Evolutionary conservation across 2,113 vertebrate species (phyloP).

Genomic region (Scalopus aquaticus): DNA sequence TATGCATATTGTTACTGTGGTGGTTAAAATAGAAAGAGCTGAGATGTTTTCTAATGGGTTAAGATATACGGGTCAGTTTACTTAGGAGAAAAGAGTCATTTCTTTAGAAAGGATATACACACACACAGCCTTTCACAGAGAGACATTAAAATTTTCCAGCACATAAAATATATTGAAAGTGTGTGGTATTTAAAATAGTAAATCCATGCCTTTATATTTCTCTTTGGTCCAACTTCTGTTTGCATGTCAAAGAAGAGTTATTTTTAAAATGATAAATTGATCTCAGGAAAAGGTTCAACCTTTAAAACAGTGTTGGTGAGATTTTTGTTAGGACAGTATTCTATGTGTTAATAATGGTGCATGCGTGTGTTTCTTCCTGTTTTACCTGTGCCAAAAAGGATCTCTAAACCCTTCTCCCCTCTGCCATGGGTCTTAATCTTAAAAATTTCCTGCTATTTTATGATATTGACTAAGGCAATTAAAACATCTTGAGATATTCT

Average conservation of each 20-base stretch:
- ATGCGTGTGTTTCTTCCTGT: background rate
- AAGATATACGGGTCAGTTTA: background rate
- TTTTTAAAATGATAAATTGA: background rate
- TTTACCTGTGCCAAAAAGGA: background rate
- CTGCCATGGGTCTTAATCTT: background rate
- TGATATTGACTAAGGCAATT: background rate
- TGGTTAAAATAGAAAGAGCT: background rate
- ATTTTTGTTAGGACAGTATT: conserved; percentile 31
- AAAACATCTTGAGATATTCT: background rate
- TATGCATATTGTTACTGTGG: background rate
- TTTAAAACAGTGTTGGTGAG: background rate
- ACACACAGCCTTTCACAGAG: background rate
- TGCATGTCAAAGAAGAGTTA: conserved; percentile 1
- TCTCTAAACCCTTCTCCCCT: background rate
- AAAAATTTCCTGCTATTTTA: background rate
- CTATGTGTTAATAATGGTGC: background rate
- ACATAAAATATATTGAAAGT: background rate
- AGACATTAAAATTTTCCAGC: background rate
- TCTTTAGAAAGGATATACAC: background rate
- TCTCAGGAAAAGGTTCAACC: background rate
- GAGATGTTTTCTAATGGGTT: background rate
- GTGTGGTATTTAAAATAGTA: background rate
- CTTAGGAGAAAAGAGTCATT: background rate
- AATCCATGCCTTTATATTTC: background rate
- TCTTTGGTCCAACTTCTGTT: background rate